Base-by-base conservation (phyloP, 2,888 invertebrate genomes). In the Tuberolachnus salignus region DNA sequence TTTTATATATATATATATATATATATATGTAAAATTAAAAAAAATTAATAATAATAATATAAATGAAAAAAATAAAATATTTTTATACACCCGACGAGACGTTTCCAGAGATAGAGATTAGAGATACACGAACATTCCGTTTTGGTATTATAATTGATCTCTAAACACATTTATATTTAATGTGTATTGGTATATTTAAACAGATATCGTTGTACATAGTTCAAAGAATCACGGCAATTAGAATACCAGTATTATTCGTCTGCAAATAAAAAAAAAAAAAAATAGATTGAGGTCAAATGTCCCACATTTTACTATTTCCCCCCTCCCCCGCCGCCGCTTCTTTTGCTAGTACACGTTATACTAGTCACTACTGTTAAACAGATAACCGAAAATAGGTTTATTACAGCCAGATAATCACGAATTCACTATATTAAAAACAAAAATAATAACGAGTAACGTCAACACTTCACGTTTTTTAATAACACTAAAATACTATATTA, bases 221-320 rank as follows among this genome's bases (percentile, higher is more conserved):
- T 72, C 61, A 61, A 19, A 49, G 61, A 72, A 72, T 26, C 16
- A 61, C 1, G 14, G 34, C 61, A 61, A 49, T 71, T 59, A 71
- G 19, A 61, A 72, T 51, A 34, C 34, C 34, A 61, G 26, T 72
- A 51, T 19, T n/a, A 49, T 26, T 61, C 72, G 19, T 34, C 21
- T 21, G 21, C 34, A 34, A 34, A 34, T 34, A 34, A 4, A 4
- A 34, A 34, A 4, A 34, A 34, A 4, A 34, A 34, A 34, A 34
- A 34, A 34, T 59, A 46, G 34, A 51, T 19, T 26, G 49, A 19
- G 72, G 72, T 72, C 72, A 61, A 72, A 72, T 61, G 72, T 72
- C 72, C n/a, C n/a, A 72, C 71, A n/a, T 57, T 71, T 44, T 71
- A 26, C 23, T 57, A 71, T 11, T 44, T 16, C 19, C 10, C 4